Evolutionary conservation across 2,797 vertebrate species (phyloP).

Genomic region (Astyanax mexicanus): DNA sequence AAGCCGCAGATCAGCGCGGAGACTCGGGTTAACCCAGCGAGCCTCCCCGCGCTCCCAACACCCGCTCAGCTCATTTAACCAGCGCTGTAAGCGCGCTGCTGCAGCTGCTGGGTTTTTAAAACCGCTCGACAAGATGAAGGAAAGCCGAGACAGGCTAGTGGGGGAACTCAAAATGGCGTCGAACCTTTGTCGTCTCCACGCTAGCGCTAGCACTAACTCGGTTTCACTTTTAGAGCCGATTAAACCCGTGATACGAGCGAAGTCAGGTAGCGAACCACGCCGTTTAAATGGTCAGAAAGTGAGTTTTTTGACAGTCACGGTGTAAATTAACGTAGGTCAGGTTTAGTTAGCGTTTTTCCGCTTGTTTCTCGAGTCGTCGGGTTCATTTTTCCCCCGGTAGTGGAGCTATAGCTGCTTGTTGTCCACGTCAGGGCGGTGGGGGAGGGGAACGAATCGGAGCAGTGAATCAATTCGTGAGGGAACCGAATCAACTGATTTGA

Average conservation of each 20-base stretch:
- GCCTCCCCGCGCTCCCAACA: too few relatives aligned
- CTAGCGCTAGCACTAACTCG: conserved; percentile 5
- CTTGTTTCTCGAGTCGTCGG: conserved; percentile 5
- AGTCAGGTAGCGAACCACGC: too few relatives aligned
- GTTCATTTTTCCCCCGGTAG: conserved; percentile 44
- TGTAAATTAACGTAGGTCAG: too few relatives aligned
- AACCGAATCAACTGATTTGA: background rate
- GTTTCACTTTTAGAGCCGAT: background rate
- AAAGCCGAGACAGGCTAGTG: conserved; percentile 43
- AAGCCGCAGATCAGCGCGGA: background rate
- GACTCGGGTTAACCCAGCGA: too few relatives aligned
- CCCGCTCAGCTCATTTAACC: too few relatives aligned
- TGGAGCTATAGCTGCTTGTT: conserved; percentile 35
- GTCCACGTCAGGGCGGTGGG: conserved; percentile 64
- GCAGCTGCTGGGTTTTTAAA: conserved; percentile 23
- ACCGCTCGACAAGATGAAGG: conserved; percentile 42
- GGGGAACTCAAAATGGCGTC: conserved; percentile 65
- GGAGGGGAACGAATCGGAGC: conserved; percentile 46
- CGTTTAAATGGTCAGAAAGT: background rate
- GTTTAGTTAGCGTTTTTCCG: background rate
- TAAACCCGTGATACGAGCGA: background rate
- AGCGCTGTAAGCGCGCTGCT: conserved; percentile 2
- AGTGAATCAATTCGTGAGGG: background rate
- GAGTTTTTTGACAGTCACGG: too few relatives aligned
- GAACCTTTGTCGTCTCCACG: conserved; percentile 59